Percentiles rank a stretch among this genome's conserved stretches.
Evolutionary conservation across 2,113 vertebrate species (phyloP).

Genomic region (Oryzias curvinotus): DNA sequence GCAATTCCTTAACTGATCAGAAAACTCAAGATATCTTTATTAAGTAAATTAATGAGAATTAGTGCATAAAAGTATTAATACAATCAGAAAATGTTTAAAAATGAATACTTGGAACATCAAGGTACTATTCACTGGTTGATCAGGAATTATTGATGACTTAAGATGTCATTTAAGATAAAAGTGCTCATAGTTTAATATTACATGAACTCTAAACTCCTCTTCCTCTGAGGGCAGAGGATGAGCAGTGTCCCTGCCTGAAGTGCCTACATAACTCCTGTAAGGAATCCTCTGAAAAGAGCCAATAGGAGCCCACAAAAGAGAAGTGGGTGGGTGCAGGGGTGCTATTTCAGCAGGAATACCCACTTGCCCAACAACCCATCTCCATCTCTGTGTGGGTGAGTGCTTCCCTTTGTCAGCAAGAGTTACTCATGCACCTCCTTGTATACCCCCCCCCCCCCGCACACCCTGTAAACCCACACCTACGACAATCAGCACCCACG

Average conservation of each 20-base stretch:
- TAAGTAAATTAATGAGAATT: constrained; percentile 1
- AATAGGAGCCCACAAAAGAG: constrained; percentile 62
- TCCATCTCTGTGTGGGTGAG: constrained; percentile 76
- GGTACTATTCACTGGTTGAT: background rate
- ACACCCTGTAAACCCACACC: constrained; percentile 76
- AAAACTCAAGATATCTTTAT: constrained; percentile 8
- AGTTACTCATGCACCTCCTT: constrained; percentile 77
- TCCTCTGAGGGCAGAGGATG: constrained; percentile 25
- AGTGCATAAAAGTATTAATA: constrained; percentile 4
- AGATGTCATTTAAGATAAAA: constrained; percentile 8
- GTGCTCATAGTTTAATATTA: constrained; percentile 9
- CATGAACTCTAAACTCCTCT: constrained; percentile 16
- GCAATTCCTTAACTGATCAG: background rate
- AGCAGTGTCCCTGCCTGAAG: constrained; percentile 46
- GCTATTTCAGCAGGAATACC: constrained; percentile 77
- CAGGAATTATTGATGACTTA: background rate
- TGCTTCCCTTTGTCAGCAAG: constrained; percentile 77
- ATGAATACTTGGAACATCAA: background rate
- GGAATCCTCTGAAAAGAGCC: constrained; percentile 71
- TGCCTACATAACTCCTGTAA: constrained; percentile 53
- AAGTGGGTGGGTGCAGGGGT: constrained; percentile 63
- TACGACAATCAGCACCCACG: constrained; percentile 77
- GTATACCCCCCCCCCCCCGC: constrained; percentile 48
- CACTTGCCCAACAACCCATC: constrained; percentile 71
- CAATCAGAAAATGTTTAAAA: background rate